Evolutionary conservation across 2,113 vertebrate genomes (phyloP), one percentile per base, ranked within the genome.

Genomic region (Pluvianellus socialis): DNA sequence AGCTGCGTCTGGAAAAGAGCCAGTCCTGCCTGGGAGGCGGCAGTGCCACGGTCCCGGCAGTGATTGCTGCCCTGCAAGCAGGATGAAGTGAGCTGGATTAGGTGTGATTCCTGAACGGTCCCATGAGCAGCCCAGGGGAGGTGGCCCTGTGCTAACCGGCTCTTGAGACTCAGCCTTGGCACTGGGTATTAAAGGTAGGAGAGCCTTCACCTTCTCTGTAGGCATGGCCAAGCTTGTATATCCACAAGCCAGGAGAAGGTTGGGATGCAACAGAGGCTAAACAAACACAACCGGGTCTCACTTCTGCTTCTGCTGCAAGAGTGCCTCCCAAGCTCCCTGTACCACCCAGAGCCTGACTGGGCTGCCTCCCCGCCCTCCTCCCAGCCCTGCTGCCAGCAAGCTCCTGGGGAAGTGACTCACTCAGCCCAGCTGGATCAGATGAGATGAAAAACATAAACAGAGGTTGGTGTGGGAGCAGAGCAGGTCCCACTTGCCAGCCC

Each of bases 111-210:
- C 45, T 40, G 52, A 72, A 35, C 6, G 9, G 28, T 38, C 16
- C 56, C 0, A 0, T 18, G 45, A 49, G 27, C 4, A 6, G 56
- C 28, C 76, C 52, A 28, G 20, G 3, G 4, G 49, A 72, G 80
- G n/a, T 21, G 12, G 45, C n/a, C n/a, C 32, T n/a, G 14, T 3
- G 7, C 58, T 76, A 50, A 40, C 13, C 53, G 58, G 13, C 38
- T 50, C 42, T 81, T n/a, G 32, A 66, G 23, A 32, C 5, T 81
- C 56, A 53, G 44, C 26, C 63, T 72, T 32, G 35, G 12, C 24
- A 10, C 35, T 6, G 4, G 4, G 1, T 59, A 23, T 56, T 73
- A 67, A 52, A 73, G 16, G 59, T 7, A 62, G 35, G 40, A 55
- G 45, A 42, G 10, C 28, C 44, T 90, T 68, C 42, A 45, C 21